Conservation (phyloP, 2,113 vertebrate genomes). For the Numida meleagris region DNA sequence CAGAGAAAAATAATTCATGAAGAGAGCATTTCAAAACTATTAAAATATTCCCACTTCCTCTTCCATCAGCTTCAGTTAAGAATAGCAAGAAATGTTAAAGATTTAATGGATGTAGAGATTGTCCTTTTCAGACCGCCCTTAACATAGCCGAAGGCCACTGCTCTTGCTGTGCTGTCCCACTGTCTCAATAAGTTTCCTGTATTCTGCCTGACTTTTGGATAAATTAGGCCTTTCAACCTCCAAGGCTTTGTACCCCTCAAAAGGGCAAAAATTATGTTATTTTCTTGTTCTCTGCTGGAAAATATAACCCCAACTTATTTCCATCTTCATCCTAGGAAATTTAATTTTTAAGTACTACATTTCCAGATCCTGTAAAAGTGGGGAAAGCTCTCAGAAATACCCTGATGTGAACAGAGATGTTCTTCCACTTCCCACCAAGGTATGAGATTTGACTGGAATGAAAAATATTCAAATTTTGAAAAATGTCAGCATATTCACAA, state of each 20-base stretch:
- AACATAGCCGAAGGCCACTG: neutral
- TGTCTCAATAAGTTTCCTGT: neutral
- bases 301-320: neutral
- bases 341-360: neutral
- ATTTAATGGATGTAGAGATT: slow-evolving; percentile 34
- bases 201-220: slow-evolving; percentile 1
- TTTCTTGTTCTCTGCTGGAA: neutral
- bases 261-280: neutral
- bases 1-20: slow-evolving; percentile 70
- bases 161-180: neutral
- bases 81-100: slow-evolving; percentile 52
- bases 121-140: slow-evolving; percentile 31
- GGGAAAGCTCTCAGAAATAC: neutral
- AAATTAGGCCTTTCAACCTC: neutral
- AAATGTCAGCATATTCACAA: neutral
- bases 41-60: slow-evolving; percentile 62
- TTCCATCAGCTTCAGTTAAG: slow-evolving; percentile 43
- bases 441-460: neutral
- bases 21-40: slow-evolving; percentile 64
- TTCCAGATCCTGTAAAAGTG: neutral
- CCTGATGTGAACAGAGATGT: neutral
- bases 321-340: neutral
- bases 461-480: neutral
- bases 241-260: neutral
- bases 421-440: neutral